Percentiles rank a stretch among this genome's conserved stretches.
Conservation (phyloP, 2,113 vertebrate species). For the Petrocephalus microphthalmus region DNA sequence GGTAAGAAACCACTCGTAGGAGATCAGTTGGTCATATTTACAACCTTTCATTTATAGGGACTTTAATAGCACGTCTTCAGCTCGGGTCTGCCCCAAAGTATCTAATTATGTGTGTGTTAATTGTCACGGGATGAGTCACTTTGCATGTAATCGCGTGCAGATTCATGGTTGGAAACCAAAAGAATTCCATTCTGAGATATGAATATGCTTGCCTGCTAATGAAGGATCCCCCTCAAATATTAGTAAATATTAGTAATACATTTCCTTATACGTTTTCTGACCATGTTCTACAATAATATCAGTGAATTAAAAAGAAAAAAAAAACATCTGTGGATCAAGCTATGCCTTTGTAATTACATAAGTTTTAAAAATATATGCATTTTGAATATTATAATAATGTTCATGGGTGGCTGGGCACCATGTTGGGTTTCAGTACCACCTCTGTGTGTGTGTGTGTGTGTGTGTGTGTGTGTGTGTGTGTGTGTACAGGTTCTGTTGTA, state of each 20-base stretch:
- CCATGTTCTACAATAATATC: not conserved
- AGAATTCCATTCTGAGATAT: not conserved
- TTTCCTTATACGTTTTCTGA: not conserved
- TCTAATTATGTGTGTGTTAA: constrained; percentile 5
- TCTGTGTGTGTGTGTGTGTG: not conserved
- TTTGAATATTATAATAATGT: not conserved
- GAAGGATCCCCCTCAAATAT: not conserved
- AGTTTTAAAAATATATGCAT: not conserved
- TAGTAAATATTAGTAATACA: not conserved
- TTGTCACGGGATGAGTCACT: not conserved
- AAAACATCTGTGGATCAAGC: not conserved
- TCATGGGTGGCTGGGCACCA: not conserved
- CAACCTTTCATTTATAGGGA: not conserved
- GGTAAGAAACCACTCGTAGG: not conserved
- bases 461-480: not conserved
- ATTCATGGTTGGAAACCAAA: not conserved
- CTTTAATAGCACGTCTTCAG: not conserved
- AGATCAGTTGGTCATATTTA: constrained; percentile 4
- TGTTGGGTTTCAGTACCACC: not conserved
- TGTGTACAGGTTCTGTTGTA: no score
- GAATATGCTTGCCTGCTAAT: not conserved
- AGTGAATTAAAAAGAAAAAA: not conserved
- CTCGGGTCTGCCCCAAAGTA: not conserved
- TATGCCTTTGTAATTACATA: not conserved
- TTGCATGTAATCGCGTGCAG: not conserved